These are phyloP conservation scores for Siderastrea siderea DNA, from an alignment of 92 coral and sea anemone species.

Conservation along the genomic window DNA sequence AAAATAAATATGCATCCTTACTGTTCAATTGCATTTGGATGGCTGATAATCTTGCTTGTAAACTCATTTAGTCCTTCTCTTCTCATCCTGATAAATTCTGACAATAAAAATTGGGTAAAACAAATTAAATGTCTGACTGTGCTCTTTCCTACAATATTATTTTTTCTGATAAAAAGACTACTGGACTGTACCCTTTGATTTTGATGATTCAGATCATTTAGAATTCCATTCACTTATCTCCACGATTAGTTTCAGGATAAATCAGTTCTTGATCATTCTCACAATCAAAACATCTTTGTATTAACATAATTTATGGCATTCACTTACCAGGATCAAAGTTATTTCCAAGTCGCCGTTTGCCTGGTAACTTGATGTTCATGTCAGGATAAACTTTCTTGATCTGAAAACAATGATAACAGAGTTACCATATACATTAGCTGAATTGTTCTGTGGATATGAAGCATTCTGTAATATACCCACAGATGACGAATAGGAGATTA, in stretches of 20 bases:
- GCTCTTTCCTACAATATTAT: not conserved
- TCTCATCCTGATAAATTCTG: conserved; percentile 95
- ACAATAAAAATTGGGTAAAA: not conserved
- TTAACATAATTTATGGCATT: not conserved
- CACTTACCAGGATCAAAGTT: conserved; percentile 98
- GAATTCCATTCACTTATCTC: too few relatives aligned
- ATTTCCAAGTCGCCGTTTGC: conserved; percentile 93
- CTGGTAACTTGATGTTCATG: conserved; percentile 91
- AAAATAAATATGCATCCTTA: conserved; percentile 47
- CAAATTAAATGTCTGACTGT: not conserved
- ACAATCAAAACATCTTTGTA: not conserved
- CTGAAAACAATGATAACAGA: conserved; percentile 55
- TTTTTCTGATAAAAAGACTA: too few relatives aligned
- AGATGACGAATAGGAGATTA: too few relatives aligned
- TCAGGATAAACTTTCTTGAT: conserved; percentile 94
- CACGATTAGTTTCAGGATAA: too few relatives aligned
- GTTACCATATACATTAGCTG: too few relatives aligned
- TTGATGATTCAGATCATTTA: too few relatives aligned
- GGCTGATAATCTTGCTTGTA: conserved; percentile 84
- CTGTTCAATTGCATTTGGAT: conserved; percentile 89
- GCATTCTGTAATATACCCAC: too few relatives aligned
- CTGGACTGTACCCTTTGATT: not conserved
- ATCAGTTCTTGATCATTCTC: too few relatives aligned
- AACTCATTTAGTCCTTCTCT: conserved; percentile 97
- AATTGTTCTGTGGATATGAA: too few relatives aligned